phyloP scores from a whole-genome alignment of 2,113 vertebrate genomes.

The Felis catus region F.catus_Fca126_mat1.0 CM031428.1:54202001-54202500 shows the following conservation, averaged over 20 bases:
- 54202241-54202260: background rate
- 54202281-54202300: background rate
- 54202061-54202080: background rate
- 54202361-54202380: rapidly evolving
- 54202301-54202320: background rate
- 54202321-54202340: background rate
- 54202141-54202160: background rate
- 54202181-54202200: background rate
- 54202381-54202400: rapidly evolving
- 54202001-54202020: background rate
- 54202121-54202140: background rate
- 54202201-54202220: background rate
- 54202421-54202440: background rate
- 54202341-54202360: rapidly evolving
- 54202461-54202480: background rate
- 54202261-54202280: too few relatives aligned
- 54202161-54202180: background rate
- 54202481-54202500: background rate
- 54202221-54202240: background rate
- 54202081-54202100: background rate
- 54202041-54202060: background rate
- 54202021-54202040: background rate
- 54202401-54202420: background rate
- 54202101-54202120: background rate
- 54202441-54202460: background rate